phyloP scores from a whole-genome alignment of 2,113 vertebrate species.

The Proteles cristata region DNA sequence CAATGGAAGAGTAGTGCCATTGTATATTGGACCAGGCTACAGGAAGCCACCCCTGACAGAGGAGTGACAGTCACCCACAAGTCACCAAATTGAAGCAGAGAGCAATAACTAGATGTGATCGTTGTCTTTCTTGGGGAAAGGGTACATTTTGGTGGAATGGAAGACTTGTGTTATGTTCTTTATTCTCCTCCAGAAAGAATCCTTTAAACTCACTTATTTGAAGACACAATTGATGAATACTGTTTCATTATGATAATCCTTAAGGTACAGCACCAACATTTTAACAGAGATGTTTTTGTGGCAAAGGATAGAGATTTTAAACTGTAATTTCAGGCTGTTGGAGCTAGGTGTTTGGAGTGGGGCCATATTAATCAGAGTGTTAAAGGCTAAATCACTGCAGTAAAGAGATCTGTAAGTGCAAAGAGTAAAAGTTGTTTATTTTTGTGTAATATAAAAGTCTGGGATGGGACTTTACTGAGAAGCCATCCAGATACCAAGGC shows the following conservation, averaged over 20 bases:
- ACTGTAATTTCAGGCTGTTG: not conserved
- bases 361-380: not conserved
- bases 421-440: not conserved
- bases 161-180: not conserved
- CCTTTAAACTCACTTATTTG: not conserved
- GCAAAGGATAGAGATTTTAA: not conserved
- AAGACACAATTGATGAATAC: not conserved
- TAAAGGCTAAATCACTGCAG: not conserved
- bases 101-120: not conserved
- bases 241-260: not conserved
- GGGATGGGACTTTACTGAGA: not conserved
- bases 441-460: not conserved
- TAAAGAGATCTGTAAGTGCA: not conserved
- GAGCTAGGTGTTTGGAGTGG: not conserved
- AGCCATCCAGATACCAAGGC: not conserved
- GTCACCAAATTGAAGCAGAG: not conserved
- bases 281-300: not conserved
- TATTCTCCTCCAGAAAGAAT: not conserved
- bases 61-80: not conserved
- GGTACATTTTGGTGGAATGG: not conserved
- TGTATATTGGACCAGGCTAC: not conserved
- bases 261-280: not conserved
- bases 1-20: not conserved
- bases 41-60: not conserved
- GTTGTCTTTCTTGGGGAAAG: not conserved